These are phyloP conservation scores for Paramisgurnus dabryanus DNA, from an alignment of 2,113 vertebrate genomes.

Conservation along the genomic window DNA sequence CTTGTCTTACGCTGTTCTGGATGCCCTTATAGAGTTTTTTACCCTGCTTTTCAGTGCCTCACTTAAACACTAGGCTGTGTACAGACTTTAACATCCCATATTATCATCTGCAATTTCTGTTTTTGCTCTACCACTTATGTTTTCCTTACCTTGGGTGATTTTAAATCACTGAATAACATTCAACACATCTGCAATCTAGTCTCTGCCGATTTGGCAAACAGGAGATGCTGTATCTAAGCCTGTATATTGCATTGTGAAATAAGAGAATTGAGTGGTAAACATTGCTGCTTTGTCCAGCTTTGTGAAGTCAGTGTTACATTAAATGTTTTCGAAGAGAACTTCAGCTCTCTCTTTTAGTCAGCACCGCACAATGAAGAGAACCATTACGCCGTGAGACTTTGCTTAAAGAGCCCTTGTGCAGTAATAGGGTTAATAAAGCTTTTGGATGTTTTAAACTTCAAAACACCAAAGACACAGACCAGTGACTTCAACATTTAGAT, in stretches of 20 bases:
- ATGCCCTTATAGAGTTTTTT: constrained; percentile 35
- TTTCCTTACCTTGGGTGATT: background rate
- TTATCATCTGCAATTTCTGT: constrained; percentile 2
- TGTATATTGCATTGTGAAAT: constrained; percentile 33
- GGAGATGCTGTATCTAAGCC: constrained; percentile 17
- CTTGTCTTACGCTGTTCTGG: constrained; percentile 26
- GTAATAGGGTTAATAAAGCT: constrained; percentile 11
- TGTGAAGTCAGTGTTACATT: constrained; percentile 56
- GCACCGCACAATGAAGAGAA: background rate
- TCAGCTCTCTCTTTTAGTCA: constrained; percentile 14
- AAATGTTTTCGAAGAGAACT: constrained; percentile 30
- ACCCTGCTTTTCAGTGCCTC: constrained; percentile 40
- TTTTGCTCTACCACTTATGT: constrained; percentile 27
- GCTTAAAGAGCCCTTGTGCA: constrained; percentile 4
- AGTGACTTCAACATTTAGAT: constrained; percentile 1
- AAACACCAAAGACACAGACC: constrained; percentile 38
- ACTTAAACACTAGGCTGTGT: constrained; percentile 42
- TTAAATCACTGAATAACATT: constrained; percentile 16
- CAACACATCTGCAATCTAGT: constrained; percentile 14
- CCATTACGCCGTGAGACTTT: background rate
- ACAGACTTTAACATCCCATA: constrained; percentile 15
- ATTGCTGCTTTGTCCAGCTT: constrained; percentile 38
- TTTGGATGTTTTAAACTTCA: constrained; percentile 1
- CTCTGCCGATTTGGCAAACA: constrained; percentile 19
- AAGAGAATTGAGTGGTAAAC: constrained; percentile 26